Base-by-base conservation (phyloP, 2,888 invertebrate species). In the Apodemia zela region DNA sequence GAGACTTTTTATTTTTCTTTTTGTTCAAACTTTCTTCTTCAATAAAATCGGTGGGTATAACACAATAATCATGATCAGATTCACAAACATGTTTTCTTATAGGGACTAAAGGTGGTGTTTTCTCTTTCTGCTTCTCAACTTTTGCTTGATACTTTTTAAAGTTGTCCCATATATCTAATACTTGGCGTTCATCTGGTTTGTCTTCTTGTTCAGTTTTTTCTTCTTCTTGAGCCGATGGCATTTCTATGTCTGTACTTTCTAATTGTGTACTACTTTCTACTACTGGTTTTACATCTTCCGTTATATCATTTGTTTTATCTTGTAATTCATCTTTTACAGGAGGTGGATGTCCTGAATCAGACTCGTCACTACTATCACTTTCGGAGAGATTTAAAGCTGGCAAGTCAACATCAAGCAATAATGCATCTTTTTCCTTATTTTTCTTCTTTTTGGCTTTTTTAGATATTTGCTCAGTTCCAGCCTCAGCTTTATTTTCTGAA, bases 311-410 rank as follows among this genome's bases (percentile, higher is more conserved):
- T 57, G 69, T 71, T 38, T 75, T 71, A 61, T 66, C 64, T 21
- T 57, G 35, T 66, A 84, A 85, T 1, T 78, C 78, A 54, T 75
- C 75, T 63, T 75, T 72, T 60, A 68, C 65, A 75, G 78, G 29
- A 2, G 85, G 74, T 64, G 79, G 70, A 18, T 75, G 67, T 45
- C 84, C 89, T 75, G 79, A 81, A 68, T 91, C 90, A 18, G 91
- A 93, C 68, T 96, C 96, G 66, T 94, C 94, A 72, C 95, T 96
- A 68, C 95, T 96, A 73, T 97, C 97, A 79, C 96, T 96, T 75
- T 97, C 97, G 0, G 97, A 97, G 54, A 97, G 89, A 89, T 97
- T 97, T 54, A 97, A 87, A 3, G 96, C 97, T 3, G 96, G 97
- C 63, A 97, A 87, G 86, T 97, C 91, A 6, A 91, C 91, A 78